Percentiles rank a stretch among this genome's conserved stretches.
phyloP scores from a whole-genome alignment of 1,140 invertebrate genomes.

The Idris sp. region DNA sequence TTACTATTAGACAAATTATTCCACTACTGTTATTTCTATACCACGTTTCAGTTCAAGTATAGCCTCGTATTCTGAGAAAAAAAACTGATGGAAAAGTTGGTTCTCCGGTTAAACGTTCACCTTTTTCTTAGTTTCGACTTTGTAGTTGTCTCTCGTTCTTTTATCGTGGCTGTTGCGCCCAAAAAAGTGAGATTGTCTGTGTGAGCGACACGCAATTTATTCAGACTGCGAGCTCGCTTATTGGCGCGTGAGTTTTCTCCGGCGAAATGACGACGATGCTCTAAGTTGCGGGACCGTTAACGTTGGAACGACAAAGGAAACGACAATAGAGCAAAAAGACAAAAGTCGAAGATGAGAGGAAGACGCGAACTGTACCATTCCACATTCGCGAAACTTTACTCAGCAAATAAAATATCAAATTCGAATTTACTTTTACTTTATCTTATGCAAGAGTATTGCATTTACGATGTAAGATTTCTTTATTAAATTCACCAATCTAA shows the following conservation, averaged over 20 bases:
- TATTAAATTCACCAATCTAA: conserved; percentile 12
- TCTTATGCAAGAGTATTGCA: not conserved
- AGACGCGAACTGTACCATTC: conserved; percentile 32
- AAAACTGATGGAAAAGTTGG: conserved; percentile 55
- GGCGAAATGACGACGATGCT: conserved; percentile 43
- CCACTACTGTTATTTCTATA: conserved; percentile 34
- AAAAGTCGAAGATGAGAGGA: conserved; percentile 45
- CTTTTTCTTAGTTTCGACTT: conserved; percentile 58
- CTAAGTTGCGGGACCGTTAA: conserved; percentile 51
- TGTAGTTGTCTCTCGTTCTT: conserved; percentile 49
- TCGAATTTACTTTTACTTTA: conserved; percentile 20
- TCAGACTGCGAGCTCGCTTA: conserved; percentile 58
- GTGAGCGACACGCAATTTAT: conserved; percentile 63
- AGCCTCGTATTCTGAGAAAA: conserved; percentile 8
- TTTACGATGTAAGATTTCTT: not conserved
- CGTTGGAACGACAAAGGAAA: conserved; percentile 46
- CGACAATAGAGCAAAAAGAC: conserved; percentile 49
- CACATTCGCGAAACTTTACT: conserved; percentile 46
- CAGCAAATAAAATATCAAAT: conserved; percentile 58
- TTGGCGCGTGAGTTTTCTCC: conserved; percentile 57
- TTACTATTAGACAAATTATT: conserved; percentile 10
- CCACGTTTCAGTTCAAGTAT: conserved; percentile 26
- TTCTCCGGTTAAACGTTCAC: conserved; percentile 41
- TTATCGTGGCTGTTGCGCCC: conserved; percentile 45
- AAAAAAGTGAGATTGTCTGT: conserved; percentile 60